Evolutionary conservation across 2,888 invertebrate species (phyloP), one percentile per base, ranked within the genome.

Genomic region (Drosophila meridiana): DNA sequence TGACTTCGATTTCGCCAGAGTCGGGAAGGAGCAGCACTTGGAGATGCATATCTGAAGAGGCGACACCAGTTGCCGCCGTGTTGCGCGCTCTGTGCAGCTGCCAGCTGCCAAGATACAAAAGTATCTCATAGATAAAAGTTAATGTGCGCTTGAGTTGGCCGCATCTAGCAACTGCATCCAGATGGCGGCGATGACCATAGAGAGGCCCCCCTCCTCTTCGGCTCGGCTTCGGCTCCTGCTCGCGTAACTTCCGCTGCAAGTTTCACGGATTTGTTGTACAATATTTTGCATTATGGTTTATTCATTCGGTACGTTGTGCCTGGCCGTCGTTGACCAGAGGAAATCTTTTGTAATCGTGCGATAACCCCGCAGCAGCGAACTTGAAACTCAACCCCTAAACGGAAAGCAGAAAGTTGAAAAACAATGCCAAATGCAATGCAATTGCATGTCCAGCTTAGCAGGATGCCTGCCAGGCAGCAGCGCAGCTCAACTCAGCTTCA

Each of bases 311-410:
- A 38, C 40, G 38, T 50, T 58, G 50, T 61, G 38, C 63, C 28
- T 13, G 30, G 63, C 61, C 52, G 53, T 32, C 55, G 68, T 60
- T 87, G 87, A 90, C 85, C 83, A 87, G 63, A 79, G 90, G 83
- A 88, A 90, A 82, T 90, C 89, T 82, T 88, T 90, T 90, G 90
- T 90, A 82, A 82, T 90, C 89, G 89, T 83, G 67, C 89, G 87
- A 90, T 90, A 90, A 89, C 90, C 88, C 87, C 83, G 78, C 55
- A 28, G 77, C 52, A 68, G 66, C 79, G 70, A 89, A 86, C 85
- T 84, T 79, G 85, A 86, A 86, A 86, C 82, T 76, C 87, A 89
- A 86, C 85, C 85, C 85, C 52, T 85, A 83, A 85, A 57, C 42
- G 48, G 53, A 59, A 59, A 43, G 56, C 73, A 56, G 68, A 63